Evolutionary conservation across 2,888 invertebrate genomes (phyloP), one percentile per base, ranked within the genome.

Genomic region (Cheilosia vernalis): DNA sequence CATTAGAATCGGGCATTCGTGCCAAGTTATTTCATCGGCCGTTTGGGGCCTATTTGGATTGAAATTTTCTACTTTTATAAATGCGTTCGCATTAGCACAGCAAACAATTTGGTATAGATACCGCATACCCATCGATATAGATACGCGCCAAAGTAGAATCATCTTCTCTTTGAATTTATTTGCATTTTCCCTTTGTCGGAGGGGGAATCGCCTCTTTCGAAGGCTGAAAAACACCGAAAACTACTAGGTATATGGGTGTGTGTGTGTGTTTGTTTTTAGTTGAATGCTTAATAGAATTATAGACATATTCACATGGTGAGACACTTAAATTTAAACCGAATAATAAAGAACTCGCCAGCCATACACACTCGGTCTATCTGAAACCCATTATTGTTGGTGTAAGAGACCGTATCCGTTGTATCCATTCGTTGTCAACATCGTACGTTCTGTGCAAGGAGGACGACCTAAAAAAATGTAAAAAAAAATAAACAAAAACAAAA

Each of bases 31-130:
- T 87, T 87, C 87, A 87, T 83, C 79, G 70, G 79, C 60, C 83
- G 78, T 87, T 87, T 87, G 87, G 83, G 87, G 87, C 87, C 87
- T 87, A 87, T 87, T 87, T 87, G 87, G 87, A 87, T 87, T 60
- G 87, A 87, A 87, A 87, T 86, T 87, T 87, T 85, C 87, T 87
- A 78, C 77, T 87, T 78, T 73, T 74, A 82, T 73, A 82, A 81
- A 82, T 82, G 86, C 73, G 72, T 74, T 79, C 78, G 73, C 77
- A 73, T 78, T 82, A 77, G 82, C 67, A 82, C 60, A 72, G 42
- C 67, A 79, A 72, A 72, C 56, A 63, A 77, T 55, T 44, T 77
- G 13, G 13, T 37, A 15, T 24, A 61, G 55, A 55, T 77, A 69
- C 77, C 66, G 17, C 64, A 76, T 37, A 69, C 7, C 37, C 55